Conservation (phyloP, 1,140 invertebrate genomes). For the Melitaea cinxia region DNA sequence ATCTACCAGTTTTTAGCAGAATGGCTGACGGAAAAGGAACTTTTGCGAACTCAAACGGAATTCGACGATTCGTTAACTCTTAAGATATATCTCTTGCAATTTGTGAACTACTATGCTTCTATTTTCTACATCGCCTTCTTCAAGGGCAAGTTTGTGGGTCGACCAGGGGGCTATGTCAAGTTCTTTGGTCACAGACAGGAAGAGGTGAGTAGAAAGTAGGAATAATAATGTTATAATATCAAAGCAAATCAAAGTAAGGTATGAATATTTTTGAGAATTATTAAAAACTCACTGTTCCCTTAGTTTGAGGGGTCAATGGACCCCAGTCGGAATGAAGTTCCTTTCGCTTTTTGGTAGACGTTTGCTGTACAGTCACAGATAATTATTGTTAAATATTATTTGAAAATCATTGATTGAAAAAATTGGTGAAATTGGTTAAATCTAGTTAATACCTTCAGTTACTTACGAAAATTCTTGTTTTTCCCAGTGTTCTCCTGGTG, state of each 20-base stretch:
- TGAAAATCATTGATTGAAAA: no score
- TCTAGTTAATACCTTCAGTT: no score
- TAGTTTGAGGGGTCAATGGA: no score
- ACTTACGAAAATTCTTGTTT: neutral
- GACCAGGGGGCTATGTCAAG: constrained; percentile 89
- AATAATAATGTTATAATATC: neutral
- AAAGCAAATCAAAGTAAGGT: no score
- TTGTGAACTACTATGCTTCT: constrained; percentile 99
- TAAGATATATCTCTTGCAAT: constrained; percentile 98
- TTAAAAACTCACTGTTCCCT: no score
- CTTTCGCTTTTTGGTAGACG: no score
- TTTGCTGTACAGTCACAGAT: no score
- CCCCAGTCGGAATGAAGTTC: no score
- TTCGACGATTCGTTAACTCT: constrained; percentile 98
- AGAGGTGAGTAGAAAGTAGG: constrained; percentile 84
- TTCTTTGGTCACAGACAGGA: constrained; percentile 91
- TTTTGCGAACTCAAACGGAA: constrained; percentile 97
- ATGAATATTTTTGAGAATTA: no score
- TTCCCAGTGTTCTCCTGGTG: constrained; percentile 89
- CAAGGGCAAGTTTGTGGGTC: constrained; percentile 96
- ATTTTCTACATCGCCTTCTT: constrained; percentile 99
- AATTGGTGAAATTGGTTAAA: no score
- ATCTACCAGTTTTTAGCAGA: constrained; percentile 94
- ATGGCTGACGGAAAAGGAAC: constrained; percentile 96
- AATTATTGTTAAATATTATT: no score